These are phyloP conservation scores for Drosophila bifasciata DNA, from an alignment of 1,140 invertebrate genomes.

Conservation along the genomic window DNA sequence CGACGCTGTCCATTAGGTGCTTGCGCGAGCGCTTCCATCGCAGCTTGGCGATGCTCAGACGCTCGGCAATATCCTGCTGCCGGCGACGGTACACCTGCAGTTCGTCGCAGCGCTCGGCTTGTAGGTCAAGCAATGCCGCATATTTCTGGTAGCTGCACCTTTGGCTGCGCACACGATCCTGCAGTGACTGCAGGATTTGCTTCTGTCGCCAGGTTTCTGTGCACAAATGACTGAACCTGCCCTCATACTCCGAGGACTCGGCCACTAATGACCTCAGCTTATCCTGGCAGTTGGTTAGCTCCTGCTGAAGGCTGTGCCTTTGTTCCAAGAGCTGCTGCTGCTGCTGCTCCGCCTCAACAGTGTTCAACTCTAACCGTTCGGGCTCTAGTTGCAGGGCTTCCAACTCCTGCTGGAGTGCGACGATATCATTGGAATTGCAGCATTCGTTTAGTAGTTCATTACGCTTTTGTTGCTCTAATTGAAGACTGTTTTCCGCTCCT, in stretches of 20 bases:
- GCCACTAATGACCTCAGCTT: background rate
- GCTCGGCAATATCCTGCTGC: slow-evolving; percentile 21
- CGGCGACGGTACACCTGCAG: slow-evolving; percentile 1
- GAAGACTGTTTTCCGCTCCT: background rate
- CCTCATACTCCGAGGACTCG: background rate
- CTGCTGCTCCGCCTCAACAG: background rate
- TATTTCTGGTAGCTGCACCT: slow-evolving; percentile 1
- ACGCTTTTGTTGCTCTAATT: background rate
- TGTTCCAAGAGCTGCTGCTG: background rate
- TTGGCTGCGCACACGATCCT: slow-evolving; percentile 3
- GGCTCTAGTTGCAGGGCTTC: background rate
- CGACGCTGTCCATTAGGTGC: slow-evolving; percentile 6
- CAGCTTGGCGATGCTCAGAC: slow-evolving; percentile 2
- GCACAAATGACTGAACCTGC: background rate
- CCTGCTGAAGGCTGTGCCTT: slow-evolving; percentile 2
- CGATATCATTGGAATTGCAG: background rate
- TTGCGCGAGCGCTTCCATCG: slow-evolving; percentile 10
- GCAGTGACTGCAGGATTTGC: background rate
- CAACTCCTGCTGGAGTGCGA: background rate
- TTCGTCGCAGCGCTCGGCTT: background rate
- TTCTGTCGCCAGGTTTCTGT: background rate
- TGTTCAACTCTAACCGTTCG: background rate
- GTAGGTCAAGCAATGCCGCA: background rate
- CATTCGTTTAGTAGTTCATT: too few species aligned
- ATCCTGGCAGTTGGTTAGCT: background rate